Evolutionary conservation across 2,797 vertebrate genomes (phyloP).

Genomic region (Tenualosa ilisha): DNA sequence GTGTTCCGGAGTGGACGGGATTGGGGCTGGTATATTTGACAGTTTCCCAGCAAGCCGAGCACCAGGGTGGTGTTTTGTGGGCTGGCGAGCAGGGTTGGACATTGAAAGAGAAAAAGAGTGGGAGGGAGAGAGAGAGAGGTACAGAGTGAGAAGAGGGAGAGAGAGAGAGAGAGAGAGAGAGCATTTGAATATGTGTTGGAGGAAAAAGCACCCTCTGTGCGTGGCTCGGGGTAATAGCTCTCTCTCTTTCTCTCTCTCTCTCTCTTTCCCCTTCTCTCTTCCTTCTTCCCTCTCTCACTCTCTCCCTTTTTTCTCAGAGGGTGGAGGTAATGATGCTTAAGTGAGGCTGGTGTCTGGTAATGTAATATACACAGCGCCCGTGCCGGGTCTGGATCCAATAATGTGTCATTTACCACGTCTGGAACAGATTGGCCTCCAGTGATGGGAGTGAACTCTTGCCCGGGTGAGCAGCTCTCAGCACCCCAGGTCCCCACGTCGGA

Average conservation of each 20-base stretch:
- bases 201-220: constrained; percentile 72
- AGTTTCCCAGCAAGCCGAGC: constrained; percentile 71
- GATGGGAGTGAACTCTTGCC: constrained; percentile 98
- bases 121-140: constrained; percentile 26
- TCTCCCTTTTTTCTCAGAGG: constrained; percentile 56
- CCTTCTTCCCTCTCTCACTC: constrained; percentile 10
- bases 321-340: constrained; percentile 91
- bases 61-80: constrained; percentile 44
- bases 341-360: constrained; percentile 91
- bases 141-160: constrained; percentile 31
- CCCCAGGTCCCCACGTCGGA: constrained; percentile 73
- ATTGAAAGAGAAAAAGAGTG: not conserved
- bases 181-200: constrained; percentile 69
- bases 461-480: constrained; percentile 90
- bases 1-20: constrained; percentile 77
- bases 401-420: constrained; percentile 98
- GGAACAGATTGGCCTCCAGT: constrained; percentile 96
- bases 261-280: constrained; percentile 51
- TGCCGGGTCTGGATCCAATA: constrained; percentile 99
- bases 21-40: constrained; percentile 84
- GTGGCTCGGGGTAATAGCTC: constrained; percentile 31
- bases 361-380: constrained; percentile 86
- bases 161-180: constrained; percentile 25
- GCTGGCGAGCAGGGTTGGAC: constrained; percentile 41
- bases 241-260: constrained; percentile 34